Base-by-base conservation (phyloP, 2,888 invertebrate species). In the Reticulitermes lucifugus region DNA sequence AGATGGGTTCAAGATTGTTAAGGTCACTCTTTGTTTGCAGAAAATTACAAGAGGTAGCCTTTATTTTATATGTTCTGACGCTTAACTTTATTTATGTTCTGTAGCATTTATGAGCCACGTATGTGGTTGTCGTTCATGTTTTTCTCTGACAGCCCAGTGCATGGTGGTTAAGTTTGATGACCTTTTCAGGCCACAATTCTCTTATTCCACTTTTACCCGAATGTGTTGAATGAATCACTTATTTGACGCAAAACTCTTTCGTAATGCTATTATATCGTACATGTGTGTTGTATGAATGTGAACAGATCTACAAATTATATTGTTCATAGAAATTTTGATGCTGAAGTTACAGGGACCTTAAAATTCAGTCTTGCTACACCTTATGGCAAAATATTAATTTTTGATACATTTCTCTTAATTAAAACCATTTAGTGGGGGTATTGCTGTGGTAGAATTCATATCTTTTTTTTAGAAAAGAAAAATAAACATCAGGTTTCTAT, bases 21-120 rank as follows among this genome's bases (percentile, higher is more conserved):
- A 85, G 85, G 85, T 85, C 85, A 85, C 60, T 85, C 85, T 85
- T 85, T 85, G 85, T 85, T 65, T 84, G 79, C 77, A 77, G 41
- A 77, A 77, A 35, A 46, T 77, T 51, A 46, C 77, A 77, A 77
- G n/a, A 46, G n/a, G 43, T 77, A 43, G 73, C 41, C 73, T 41
- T 5, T 18, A 41, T 73, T 35, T 41, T 2, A 73, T 73, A 65
- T 65, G 25, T 25, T 10, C 41, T 41, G 41, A 29, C 14, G 41
- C 41, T 73, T 73, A 14, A 35, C 22, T 6, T 73, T 25, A 12
- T 7, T 14, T 10, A 10, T 35, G 25, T 41, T 73, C n/a, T 65
- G 55, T n/a, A 73, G 0, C 73, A 41, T 41, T 73, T 73, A 5
- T 73, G 73, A 21, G 14, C 35, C 41, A n/a, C 25, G 5, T 73